Evolutionary conservation across 64 coral and sea anemone genomes (phyloP).

Genomic region (Montipora efflorescens): DNA sequence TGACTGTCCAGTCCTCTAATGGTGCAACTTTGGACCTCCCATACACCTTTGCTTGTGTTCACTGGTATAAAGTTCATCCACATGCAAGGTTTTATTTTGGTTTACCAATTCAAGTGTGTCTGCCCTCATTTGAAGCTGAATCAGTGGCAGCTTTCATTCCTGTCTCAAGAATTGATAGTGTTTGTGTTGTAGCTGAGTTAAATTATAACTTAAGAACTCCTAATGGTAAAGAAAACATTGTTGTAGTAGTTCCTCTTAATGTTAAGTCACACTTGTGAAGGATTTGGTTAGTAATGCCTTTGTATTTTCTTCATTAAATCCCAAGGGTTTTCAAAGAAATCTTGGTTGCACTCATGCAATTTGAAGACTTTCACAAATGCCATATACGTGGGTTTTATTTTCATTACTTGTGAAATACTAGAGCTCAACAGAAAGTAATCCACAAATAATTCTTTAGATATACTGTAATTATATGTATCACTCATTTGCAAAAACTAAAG

Average conservation of each 20-base stretch:
- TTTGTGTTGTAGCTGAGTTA: constrained; percentile 15
- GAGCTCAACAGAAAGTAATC: no score
- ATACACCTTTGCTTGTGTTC: constrained; percentile 39
- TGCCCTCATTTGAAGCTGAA: constrained; percentile 46
- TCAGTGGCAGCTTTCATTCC: constrained; percentile 67
- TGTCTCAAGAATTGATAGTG: constrained; percentile 51
- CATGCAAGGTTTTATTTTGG: constrained; percentile 44
- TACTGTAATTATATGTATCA: no score
- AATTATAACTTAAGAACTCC: constrained; percentile 44
- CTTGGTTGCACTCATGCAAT: background rate
- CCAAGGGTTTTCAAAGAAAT: background rate
- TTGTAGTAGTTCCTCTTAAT: constrained; percentile 55
- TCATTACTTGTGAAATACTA: no score
- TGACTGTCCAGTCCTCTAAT: background rate
- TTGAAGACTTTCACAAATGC: no score
- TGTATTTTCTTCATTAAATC: background rate
- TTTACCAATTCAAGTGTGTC: constrained; percentile 56
- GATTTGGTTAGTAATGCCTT: background rate
- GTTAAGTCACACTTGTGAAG: constrained; percentile 1
- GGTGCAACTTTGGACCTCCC: background rate
- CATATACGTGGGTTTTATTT: no score
- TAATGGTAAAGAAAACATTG: constrained; percentile 57
- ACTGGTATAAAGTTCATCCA: constrained; percentile 38
- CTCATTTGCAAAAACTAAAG: no score
- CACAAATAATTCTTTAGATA: no score